Evolutionary conservation across 1,140 invertebrate species (phyloP).

Genomic region (Apis mellifera): DNA sequence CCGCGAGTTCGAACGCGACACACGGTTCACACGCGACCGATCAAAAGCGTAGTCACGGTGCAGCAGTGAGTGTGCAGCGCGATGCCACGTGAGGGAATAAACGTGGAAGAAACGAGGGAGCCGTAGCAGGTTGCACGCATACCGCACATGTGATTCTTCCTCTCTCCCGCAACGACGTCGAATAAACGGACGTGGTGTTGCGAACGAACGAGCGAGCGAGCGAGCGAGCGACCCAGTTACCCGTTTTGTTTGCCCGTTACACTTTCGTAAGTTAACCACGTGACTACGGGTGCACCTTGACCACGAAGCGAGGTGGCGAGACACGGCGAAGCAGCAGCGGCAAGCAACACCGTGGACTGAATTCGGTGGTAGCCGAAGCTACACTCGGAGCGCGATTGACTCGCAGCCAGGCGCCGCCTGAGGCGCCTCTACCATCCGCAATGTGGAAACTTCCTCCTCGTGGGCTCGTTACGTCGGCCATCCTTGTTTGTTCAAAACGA

Average conservation of each 20-base stretch:
- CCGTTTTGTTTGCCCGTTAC: neutral
- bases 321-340: constrained; percentile 24
- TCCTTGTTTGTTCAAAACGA: constrained; percentile 40
- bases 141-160: neutral
- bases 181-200: neutral
- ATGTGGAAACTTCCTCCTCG: constrained; percentile 56
- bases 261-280: constrained; percentile 35
- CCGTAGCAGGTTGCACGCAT: constrained; percentile 1
- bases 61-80: neutral
- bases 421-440: constrained; percentile 58
- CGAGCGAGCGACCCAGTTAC: neutral
- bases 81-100: neutral
- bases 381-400: constrained; percentile 70
- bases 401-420: constrained; percentile 51
- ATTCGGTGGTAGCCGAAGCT: constrained; percentile 63
- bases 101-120: constrained; percentile 10
- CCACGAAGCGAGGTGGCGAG: constrained; percentile 34
- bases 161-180: neutral
- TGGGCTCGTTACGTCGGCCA: constrained; percentile 22
- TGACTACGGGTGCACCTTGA: constrained; percentile 48
- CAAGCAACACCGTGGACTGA: constrained; percentile 67
- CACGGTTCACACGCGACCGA: constrained; percentile 32
- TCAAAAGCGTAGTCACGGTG: neutral
- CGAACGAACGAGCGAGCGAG: too few relatives aligned
- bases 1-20: neutral